Conservation (phyloP, 2,113 vertebrate genomes). For the Otolemur garnettii region DNA sequence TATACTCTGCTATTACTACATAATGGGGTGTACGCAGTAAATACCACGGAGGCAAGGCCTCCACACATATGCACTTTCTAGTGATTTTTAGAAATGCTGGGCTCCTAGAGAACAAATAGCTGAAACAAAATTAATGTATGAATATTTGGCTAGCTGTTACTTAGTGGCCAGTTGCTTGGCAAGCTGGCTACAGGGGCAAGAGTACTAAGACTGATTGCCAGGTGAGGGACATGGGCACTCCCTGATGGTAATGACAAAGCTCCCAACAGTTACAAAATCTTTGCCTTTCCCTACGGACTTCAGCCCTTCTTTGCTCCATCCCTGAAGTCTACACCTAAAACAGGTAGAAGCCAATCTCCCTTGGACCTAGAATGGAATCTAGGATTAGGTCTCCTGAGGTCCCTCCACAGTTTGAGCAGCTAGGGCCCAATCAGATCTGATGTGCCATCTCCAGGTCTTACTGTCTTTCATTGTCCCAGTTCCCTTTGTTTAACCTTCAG, state of each 20-base stretch:
- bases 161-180: not conserved
- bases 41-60: not conserved
- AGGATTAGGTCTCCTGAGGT: not conserved
- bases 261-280: not conserved
- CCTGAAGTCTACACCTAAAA: not conserved
- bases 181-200: not conserved
- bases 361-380: not conserved
- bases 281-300: not conserved
- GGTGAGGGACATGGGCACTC: not conserved
- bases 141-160: not conserved
- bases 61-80: not conserved
- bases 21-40: not conserved
- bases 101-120: not conserved
- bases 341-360: not conserved
- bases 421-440: not conserved
- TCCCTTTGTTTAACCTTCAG: not conserved
- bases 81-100: slow-evolving; percentile 30
- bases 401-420: not conserved
- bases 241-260: not conserved
- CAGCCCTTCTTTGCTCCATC: not conserved
- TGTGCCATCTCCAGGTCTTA: not conserved
- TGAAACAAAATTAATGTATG: not conserved
- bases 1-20: not conserved
- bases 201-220: not conserved
- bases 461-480: not conserved